These are phyloP conservation scores for Mythimna ferrago DNA, from an alignment of 2,888 invertebrate genomes.

Conservation along the genomic window DNA sequence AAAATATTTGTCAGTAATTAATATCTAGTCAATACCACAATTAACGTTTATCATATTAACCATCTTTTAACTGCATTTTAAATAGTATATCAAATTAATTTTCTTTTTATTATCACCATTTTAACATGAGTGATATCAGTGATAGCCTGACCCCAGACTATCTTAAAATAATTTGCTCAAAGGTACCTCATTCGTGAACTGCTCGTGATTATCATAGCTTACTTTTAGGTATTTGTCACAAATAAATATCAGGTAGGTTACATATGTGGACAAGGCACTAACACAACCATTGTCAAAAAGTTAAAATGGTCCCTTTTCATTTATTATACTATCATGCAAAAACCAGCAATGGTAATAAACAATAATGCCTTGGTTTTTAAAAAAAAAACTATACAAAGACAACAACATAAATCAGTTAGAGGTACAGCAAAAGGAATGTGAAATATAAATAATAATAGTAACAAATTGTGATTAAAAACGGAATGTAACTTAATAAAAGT, in stretches of 20 bases:
- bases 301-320: constrained; percentile 55
- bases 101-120: constrained; percentile 25
- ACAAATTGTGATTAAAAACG: constrained; percentile 51
- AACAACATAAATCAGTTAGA: constrained; percentile 28
- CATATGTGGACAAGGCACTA: constrained; percentile 64
- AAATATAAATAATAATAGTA: constrained; percentile 38
- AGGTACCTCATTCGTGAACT: constrained; percentile 44
- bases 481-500: constrained; percentile 46
- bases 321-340: constrained; percentile 40
- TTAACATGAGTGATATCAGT: constrained; percentile 42
- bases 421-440: constrained; percentile 38
- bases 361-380: constrained; percentile 5
- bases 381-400: constrained; percentile 31
- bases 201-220: constrained; percentile 71
- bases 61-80: constrained; percentile 26
- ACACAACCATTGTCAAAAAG: constrained; percentile 65
- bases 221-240: constrained; percentile 41
- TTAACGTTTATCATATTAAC: constrained; percentile 16
- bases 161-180: constrained; percentile 36
- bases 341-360: constrained; percentile 6
- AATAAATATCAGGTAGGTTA: constrained; percentile 28
- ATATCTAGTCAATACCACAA: constrained; percentile 11
- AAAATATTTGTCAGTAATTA: constrained; percentile 32
- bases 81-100: constrained; percentile 32
- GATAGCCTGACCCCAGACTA: constrained; percentile 49